Evolutionary conservation across 2,888 invertebrate genomes (phyloP).

Genomic region (Drosophila paucipuncta): DNA sequence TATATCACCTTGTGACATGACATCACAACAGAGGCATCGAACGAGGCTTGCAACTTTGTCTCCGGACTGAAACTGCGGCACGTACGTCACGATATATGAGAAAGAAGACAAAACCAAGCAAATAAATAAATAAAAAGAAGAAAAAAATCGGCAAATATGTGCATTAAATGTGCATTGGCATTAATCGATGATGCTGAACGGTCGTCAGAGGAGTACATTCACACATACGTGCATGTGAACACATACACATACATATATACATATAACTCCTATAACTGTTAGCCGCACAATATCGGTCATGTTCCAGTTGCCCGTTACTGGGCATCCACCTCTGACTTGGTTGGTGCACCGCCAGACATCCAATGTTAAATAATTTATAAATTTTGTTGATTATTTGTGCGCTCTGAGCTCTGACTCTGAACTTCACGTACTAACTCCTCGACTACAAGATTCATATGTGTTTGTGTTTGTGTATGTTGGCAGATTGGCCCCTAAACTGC

Average conservation of each 20-base stretch:
- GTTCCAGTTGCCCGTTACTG: constrained; percentile 75
- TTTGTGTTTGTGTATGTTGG: not conserved
- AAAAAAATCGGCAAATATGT: constrained; percentile 64
- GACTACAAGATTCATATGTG: not conserved
- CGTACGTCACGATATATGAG: constrained; percentile 83
- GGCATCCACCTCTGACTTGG: constrained; percentile 77
- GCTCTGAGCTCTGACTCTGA: constrained; percentile 41
- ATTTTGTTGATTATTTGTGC: constrained; percentile 52
- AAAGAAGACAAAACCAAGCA: constrained; percentile 35
- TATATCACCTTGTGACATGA: constrained; percentile 84
- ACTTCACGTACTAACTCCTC: constrained; percentile 49
- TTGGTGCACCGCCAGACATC: constrained; percentile 57
- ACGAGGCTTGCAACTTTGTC: constrained; percentile 32
- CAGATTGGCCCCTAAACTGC: constrained; percentile 37
- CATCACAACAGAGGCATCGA: constrained; percentile 60
- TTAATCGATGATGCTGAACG: constrained; percentile 78
- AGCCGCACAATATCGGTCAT: constrained; percentile 77
- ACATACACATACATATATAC: constrained; percentile 2
- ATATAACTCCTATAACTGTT: constrained; percentile 66
- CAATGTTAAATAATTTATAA: constrained; percentile 79
- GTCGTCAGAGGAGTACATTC: constrained; percentile 43
- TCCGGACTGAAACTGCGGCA: constrained; percentile 68
- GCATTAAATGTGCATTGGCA: constrained; percentile 81
- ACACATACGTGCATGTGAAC: not conserved
- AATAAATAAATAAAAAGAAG: constrained; percentile 10